phyloP scores from a whole-genome alignment of 2,113 vertebrate genomes.

The Gobio gobio region DNA sequence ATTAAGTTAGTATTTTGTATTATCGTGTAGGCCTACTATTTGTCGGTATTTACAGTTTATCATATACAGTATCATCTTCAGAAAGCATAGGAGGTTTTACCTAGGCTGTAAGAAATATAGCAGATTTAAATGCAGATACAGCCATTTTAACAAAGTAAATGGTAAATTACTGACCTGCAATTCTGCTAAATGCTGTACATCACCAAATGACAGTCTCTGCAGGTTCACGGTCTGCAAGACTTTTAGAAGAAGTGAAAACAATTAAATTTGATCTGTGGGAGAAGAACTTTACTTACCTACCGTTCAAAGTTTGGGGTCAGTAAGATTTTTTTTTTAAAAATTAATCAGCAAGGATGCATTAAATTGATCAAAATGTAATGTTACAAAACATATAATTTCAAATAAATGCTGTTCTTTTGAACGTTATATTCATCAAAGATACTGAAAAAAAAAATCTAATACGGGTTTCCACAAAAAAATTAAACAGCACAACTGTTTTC shows the following conservation, averaged over 20 bases:
- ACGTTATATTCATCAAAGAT: background rate
- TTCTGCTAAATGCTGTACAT: slow-evolving; percentile 76
- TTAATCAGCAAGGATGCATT: background rate
- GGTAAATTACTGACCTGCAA: slow-evolving; percentile 74
- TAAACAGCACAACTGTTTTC: background rate
- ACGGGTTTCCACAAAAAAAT: no score
- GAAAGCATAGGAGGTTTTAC: background rate
- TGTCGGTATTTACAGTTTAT: background rate
- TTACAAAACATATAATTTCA: no score
- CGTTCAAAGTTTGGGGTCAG: background rate
- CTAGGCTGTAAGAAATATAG: background rate
- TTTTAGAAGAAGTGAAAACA: slow-evolving; percentile 51
- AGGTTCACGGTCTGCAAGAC: slow-evolving; percentile 88
- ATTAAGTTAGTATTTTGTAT: background rate
- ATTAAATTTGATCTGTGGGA: background rate
- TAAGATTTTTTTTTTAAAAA: background rate
- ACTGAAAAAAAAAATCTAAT: background rate
- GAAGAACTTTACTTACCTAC: background rate
- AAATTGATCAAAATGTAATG: background rate
- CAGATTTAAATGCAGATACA: background rate
- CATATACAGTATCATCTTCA: background rate
- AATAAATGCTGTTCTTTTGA: no score
- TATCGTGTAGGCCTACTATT: background rate
- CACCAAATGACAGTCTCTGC: slow-evolving; percentile 82
- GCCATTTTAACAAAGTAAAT: background rate